Percentiles rank a stretch among this genome's conserved stretches.
phyloP scores from a whole-genome alignment of 2,888 invertebrate species.

The Erebia ligea region DNA sequence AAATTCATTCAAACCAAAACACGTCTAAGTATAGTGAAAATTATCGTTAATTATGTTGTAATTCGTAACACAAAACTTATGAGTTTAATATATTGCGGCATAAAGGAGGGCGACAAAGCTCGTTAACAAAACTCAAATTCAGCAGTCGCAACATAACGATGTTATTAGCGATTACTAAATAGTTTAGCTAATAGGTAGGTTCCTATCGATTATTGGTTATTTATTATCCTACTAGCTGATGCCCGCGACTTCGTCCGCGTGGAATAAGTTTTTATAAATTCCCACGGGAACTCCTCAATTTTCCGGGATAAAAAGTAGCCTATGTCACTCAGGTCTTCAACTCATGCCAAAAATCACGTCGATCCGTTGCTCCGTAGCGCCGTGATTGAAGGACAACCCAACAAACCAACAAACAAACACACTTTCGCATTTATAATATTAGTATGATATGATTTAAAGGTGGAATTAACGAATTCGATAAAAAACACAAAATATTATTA shows the following conservation, averaged over 20 bases:
- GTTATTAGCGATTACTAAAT: slow-evolving; percentile 8
- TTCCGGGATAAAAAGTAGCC: no score
- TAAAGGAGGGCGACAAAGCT: slow-evolving; percentile 23
- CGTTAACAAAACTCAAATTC: slow-evolving; percentile 16
- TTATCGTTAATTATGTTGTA: slow-evolving; percentile 27
- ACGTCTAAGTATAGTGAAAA: slow-evolving; percentile 20
- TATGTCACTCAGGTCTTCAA: no score
- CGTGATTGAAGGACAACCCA: no score
- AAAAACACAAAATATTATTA: not conserved
- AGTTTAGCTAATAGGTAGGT: not conserved
- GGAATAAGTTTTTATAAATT: no score
- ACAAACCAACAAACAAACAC: no score
- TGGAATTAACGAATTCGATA: not conserved
- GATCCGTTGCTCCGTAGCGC: no score
- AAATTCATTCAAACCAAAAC: slow-evolving; percentile 24
- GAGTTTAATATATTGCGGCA: slow-evolving; percentile 19
- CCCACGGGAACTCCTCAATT: no score
- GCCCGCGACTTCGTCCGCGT: no score
- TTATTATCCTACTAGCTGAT: slow-evolving; percentile 11
- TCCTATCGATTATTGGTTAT: not conserved
- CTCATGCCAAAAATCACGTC: no score
- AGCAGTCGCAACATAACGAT: slow-evolving; percentile 20
- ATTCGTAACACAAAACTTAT: slow-evolving; percentile 19
- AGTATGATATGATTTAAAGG: no score
- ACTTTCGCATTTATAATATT: no score